These are phyloP conservation scores for Cosmopolites sordidus DNA, from an alignment of 2,888 invertebrate genomes.

Conservation along the genomic window DNA sequence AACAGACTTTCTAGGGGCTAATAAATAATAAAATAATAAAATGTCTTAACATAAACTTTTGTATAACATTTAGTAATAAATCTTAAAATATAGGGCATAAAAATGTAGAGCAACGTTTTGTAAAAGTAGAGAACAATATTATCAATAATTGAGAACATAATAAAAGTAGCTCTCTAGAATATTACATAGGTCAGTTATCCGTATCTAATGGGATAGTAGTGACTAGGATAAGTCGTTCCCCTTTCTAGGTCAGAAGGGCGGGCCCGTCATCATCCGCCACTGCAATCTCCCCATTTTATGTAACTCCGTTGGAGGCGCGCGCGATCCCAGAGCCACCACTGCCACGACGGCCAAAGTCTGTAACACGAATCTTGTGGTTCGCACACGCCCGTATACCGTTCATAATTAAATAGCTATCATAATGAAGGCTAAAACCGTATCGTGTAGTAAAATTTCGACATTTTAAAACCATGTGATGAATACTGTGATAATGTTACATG, in stretches of 20 bases:
- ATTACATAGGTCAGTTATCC: not conserved
- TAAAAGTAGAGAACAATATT: too few species aligned
- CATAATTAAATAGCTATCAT: constrained; percentile 2
- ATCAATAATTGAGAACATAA: too few species aligned
- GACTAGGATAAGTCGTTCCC: not conserved
- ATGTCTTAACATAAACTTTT: too few species aligned
- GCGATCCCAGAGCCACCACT: not conserved
- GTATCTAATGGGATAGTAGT: not conserved
- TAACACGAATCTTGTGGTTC: not conserved
- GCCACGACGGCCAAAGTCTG: not conserved
- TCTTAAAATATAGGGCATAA: too few species aligned
- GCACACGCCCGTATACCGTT: constrained; percentile 4
- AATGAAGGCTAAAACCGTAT: not conserved
- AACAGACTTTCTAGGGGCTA: too few species aligned
- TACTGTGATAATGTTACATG: not conserved
- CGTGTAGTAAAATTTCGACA: constrained; percentile 2
- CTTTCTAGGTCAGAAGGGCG: constrained; percentile 4
- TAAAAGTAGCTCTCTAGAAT: too few species aligned
- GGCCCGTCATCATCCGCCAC: constrained; percentile 2
- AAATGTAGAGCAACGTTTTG: too few species aligned
- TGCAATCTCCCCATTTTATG: constrained; percentile 3
- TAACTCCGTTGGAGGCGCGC: not conserved
- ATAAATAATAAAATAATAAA: too few species aligned
- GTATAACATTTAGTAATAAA: too few species aligned
- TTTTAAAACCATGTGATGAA: constrained; percentile 1